Evolutionary conservation across 2,113 vertebrate species (phyloP), one percentile per base, ranked within the genome.

Genomic region (Ochotona princeps): DNA sequence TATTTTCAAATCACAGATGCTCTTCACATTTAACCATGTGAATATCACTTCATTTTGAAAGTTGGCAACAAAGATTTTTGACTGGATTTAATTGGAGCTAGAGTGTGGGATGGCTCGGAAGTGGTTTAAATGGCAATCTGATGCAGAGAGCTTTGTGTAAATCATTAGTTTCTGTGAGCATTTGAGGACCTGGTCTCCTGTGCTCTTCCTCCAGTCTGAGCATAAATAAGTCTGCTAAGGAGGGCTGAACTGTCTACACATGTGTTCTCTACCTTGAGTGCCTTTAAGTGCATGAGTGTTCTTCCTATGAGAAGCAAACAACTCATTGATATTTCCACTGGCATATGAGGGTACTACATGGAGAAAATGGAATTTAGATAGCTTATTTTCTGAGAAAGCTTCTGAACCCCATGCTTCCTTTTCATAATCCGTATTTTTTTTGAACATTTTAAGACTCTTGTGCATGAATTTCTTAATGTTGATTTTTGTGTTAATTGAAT

Each of bases 41-140:
- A 82, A 2, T 85, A 11, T 66, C 63, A 25, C 8, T 26, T 94
- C 74, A 74, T 54, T 74, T 91, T 35, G 5, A 87, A 84, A 84
- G 20, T 26, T 84, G 35, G 35, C 18, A 61, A 89, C 7, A 14
- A 91, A 89, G 91, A 74, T 54, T 9, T 13, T 82, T 74, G 7
- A 86, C 73, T 79, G 88, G 26, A 90, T 80, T 96, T 66, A 86
- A 66, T 57, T 84, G 2, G 89, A 70, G 18, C 18, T 28, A 86
- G 14, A 2, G 0, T 66, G n/a, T 94, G 38, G 18, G 79, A 47
- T 66, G 38, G 8, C 7, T 38, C 1, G 2, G 20, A 14, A 83
- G 28, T 61, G 74, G n/a, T 44, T 44, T 44, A 44, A 44, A 44
- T 44, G 38, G 6, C 6, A 44, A 44, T 6, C 21, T 78, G 11